A percentile compares a stretch with the other conserved stretches of the same genome.
These are phyloP conservation scores for Epizoanthus ramosus DNA, from an alignment of 92 coral and sea anemone genomes.

Conservation along the genomic window DNA sequence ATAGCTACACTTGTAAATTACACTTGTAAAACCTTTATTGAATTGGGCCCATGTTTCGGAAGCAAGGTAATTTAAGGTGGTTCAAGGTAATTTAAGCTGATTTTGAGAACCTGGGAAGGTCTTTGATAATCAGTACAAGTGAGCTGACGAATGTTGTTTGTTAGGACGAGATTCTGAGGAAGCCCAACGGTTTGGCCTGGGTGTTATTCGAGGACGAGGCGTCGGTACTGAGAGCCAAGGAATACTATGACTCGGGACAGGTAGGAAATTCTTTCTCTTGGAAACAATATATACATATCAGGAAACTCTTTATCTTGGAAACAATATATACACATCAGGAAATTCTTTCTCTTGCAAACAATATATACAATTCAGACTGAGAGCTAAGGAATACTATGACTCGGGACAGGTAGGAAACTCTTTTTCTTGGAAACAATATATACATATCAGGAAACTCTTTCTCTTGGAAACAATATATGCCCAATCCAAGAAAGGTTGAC, in stretches of 20 bases:
- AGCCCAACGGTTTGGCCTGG: conserved; percentile 79
- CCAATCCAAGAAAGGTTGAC: too few species aligned
- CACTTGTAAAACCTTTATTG: too few species aligned
- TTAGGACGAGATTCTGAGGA: conserved; percentile 73
- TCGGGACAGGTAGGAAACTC: conserved; percentile 57
- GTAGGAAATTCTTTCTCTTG: background rate
- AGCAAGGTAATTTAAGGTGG: background rate
- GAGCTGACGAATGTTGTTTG: background rate
- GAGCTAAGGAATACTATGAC: conserved; percentile 40
- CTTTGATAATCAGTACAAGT: background rate
- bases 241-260: conserved; percentile 70
- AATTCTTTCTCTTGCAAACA: too few species aligned
- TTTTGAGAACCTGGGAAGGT: background rate
- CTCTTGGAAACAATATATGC: too few species aligned
- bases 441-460: background rate
- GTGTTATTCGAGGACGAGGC: conserved; percentile 59
- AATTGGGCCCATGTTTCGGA: too few species aligned
- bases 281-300: too few species aligned
- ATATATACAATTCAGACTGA: too few species aligned
- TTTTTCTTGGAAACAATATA: too few species aligned
- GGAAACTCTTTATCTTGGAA: too few species aligned
- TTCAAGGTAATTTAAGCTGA: background rate
- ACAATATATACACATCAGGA: too few species aligned
- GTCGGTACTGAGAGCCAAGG: conserved; percentile 61
- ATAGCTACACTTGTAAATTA: too few species aligned